Percentiles rank a stretch among this genome's conserved stretches.
Conservation (phyloP, 2,113 vertebrate species). For the Eclectus roratus region DNA sequence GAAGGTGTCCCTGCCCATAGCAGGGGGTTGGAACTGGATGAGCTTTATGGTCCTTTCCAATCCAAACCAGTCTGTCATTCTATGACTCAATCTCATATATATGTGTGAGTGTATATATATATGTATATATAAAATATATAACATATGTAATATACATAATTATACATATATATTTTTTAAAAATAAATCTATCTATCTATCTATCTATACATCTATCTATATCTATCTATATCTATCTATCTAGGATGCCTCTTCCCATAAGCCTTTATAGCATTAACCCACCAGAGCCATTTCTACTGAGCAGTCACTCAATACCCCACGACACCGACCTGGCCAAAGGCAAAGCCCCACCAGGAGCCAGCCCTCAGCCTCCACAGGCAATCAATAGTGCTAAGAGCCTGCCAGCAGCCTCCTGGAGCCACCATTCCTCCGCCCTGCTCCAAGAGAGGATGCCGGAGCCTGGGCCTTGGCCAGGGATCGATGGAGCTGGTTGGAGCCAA, state of each 20-base stretch:
- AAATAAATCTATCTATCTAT: no score
- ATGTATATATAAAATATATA: no score
- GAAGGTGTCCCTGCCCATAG: not conserved
- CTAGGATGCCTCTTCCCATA: no score
- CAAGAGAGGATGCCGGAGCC: not conserved
- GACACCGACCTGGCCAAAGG: accelerated
- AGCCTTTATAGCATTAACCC: not conserved
- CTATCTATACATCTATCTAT: no score
- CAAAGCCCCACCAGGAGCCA: not conserved
- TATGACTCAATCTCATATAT: not conserved
- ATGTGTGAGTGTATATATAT: no score
- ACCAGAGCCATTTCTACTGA: accelerated
- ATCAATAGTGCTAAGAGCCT: not conserved
- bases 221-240: no score
- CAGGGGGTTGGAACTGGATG: not conserved
- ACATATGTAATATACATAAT: no score
- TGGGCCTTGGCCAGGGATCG: not conserved
- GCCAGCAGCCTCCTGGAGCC: not conserved
- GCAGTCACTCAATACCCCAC: not conserved
- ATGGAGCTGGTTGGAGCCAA: not conserved
- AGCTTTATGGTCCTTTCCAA: not conserved
- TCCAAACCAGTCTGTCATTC: not conserved
- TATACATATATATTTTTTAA: no score
- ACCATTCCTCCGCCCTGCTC: not conserved
- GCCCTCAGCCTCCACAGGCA: accelerated